These are phyloP conservation scores for Talpa occidentalis DNA, from an alignment of 2,113 vertebrate species.

Conservation along the genomic window DNA sequence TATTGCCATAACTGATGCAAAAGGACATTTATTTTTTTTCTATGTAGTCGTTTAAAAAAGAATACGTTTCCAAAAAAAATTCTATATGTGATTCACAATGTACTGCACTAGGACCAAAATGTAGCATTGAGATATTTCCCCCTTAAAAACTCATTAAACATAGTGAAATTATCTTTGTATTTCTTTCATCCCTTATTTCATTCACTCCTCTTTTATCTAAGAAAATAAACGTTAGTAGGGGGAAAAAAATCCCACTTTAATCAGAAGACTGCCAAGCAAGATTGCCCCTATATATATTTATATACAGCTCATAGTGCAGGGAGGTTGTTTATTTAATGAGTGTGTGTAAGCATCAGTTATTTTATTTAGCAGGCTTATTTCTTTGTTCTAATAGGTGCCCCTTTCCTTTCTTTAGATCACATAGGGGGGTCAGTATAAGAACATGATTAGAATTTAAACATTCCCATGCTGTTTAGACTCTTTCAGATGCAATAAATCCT, in stretches of 20 bases:
- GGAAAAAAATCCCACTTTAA: neutral
- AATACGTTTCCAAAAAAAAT: neutral
- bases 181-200: neutral
- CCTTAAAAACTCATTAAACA: neutral
- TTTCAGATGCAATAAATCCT: neutral
- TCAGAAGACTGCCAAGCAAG: neutral
- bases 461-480: neutral
- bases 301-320: neutral
- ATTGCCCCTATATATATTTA: neutral
- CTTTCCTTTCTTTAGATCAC: conserved; percentile 30
- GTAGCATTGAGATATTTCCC: neutral
- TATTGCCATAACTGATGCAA: conserved; percentile 26
- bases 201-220: neutral
- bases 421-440: neutral
- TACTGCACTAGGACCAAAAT: neutral
- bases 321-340: neutral
- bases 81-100: neutral
- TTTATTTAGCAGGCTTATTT: neutral
- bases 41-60: neutral
- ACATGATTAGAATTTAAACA: conserved; percentile 10
- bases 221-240: neutral
- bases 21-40: conserved; percentile 39
- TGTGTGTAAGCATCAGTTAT: neutral
- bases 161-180: neutral
- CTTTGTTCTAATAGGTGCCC: neutral